Conservation (phyloP, 2,888 invertebrate genomes). For the Scaptomyza cyrtandrae region DNA sequence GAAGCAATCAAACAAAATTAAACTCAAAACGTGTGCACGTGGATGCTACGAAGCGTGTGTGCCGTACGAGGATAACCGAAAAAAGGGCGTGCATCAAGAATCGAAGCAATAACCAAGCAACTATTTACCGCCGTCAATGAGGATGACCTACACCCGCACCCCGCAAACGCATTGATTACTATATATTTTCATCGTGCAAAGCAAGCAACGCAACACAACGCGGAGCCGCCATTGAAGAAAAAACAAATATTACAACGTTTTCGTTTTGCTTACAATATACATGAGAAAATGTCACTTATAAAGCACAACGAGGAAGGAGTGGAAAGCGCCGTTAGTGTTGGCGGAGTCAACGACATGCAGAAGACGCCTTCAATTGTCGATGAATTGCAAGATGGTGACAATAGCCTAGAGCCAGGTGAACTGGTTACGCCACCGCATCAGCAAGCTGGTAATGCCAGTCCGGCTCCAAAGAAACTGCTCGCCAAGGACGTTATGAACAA, state of each 20-base stretch:
- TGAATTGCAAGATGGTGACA: slow-evolving; percentile 78
- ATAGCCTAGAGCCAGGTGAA: slow-evolving; percentile 82
- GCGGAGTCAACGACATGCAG: slow-evolving; percentile 17
- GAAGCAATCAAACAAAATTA: slow-evolving; percentile 62
- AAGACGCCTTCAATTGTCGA: slow-evolving; percentile 35
- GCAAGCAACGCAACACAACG: slow-evolving; percentile 28
- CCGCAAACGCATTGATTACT: slow-evolving; percentile 59
- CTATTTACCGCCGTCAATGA: slow-evolving; percentile 34
- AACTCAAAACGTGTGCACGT: slow-evolving; percentile 59
- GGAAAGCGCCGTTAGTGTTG: not conserved
- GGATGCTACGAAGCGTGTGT: slow-evolving; percentile 57
- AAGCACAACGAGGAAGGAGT: slow-evolving; percentile 12
- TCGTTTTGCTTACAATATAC: slow-evolving; percentile 1
- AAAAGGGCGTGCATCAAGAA: slow-evolving; percentile 21
- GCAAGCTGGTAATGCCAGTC: slow-evolving; percentile 30
- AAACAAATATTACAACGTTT: slow-evolving; percentile 17
- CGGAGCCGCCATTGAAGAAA: slow-evolving; percentile 43
- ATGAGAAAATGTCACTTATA: slow-evolving; percentile 40
- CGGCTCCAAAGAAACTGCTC: slow-evolving; percentile 46
- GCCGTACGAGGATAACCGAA: slow-evolving; percentile 17
- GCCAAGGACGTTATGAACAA: slow-evolving; percentile 61
- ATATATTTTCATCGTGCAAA: slow-evolving; percentile 53
- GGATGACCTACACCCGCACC: slow-evolving; percentile 51
- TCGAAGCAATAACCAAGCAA: slow-evolving; percentile 26
- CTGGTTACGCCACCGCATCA: slow-evolving; percentile 82